A percentile compares a stretch with the other conserved stretches of the same genome.
These are phyloP conservation scores for Pogoniulus pusillus DNA, from an alignment of 2,797 vertebrate species.

Conservation along the genomic window DNA sequence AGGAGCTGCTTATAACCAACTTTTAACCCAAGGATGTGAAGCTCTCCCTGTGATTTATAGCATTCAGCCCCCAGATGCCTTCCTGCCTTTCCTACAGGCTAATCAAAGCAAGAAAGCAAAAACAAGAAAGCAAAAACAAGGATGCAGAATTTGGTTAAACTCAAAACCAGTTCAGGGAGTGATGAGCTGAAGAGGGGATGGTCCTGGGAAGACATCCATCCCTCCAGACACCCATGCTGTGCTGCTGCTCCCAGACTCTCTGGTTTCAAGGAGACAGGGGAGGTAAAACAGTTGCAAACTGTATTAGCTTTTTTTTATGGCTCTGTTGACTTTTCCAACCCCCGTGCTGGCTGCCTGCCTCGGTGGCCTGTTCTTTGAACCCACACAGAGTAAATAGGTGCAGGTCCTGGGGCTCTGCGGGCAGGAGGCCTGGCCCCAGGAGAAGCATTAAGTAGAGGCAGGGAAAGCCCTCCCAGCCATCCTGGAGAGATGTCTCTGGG, in stretches of 20 bases:
- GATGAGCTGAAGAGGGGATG: background rate
- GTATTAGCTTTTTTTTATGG: background rate
- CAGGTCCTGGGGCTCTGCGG: fast-evolving
- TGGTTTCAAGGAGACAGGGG: background rate
- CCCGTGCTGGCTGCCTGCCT: background rate
- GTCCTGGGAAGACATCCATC: background rate
- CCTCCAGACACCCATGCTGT: fast-evolving
- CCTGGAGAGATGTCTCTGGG: background rate
- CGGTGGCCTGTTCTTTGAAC: background rate
- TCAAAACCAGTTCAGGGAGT: background rate
- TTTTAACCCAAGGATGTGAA: background rate
- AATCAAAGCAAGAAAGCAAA: background rate
- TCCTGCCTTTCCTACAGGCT: background rate
- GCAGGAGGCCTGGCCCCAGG: background rate
- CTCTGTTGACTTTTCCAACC: constrained; percentile 36
- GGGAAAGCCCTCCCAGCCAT: background rate
- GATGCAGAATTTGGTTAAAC: background rate
- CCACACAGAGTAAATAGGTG: background rate
- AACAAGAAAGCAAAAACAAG: background rate
- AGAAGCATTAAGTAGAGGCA: background rate
- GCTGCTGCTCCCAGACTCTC: background rate
- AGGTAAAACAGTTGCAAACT: background rate
- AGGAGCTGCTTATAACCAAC: background rate
- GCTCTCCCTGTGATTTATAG: background rate
- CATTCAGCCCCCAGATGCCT: background rate